phyloP scores from a whole-genome alignment of 1,140 invertebrate species.

The Calliopsis andreniformis region DNA sequence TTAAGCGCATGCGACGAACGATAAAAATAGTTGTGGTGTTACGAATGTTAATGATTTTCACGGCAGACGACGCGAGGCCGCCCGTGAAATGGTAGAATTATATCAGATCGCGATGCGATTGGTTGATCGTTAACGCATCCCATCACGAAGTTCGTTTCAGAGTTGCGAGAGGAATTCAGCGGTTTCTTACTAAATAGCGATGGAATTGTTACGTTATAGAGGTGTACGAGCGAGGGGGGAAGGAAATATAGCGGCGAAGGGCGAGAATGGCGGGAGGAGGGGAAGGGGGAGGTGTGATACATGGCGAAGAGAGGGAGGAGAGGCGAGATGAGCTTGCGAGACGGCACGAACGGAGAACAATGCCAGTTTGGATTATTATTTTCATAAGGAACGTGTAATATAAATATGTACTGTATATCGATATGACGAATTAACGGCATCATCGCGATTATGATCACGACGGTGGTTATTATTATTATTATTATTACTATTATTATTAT shows the following conservation, averaged over 20 bases:
- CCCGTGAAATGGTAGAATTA: slow-evolving; percentile 27
- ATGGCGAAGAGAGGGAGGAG: not conserved
- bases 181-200: slow-evolving; percentile 42
- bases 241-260: slow-evolving; percentile 30
- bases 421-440: slow-evolving; percentile 66
- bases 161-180: slow-evolving; percentile 4
- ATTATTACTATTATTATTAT: slow-evolving; percentile 71
- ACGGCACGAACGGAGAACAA: slow-evolving; percentile 59
- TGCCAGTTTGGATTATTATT: slow-evolving; percentile 70
- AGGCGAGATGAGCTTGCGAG: not conserved
- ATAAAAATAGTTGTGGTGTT: slow-evolving; percentile 3
- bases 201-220: slow-evolving; percentile 68
- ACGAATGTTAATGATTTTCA: slow-evolving; percentile 33
- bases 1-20: slow-evolving; percentile 12
- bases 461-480: slow-evolving; percentile 68
- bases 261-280: not conserved
- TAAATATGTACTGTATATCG: slow-evolving; percentile 67
- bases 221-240: slow-evolving; percentile 47
- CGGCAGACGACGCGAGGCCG: slow-evolving; percentile 1
- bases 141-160: slow-evolving; percentile 32
- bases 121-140: slow-evolving; percentile 25
- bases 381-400: slow-evolving; percentile 70
- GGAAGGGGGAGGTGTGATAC: slow-evolving; percentile 16
- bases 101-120: slow-evolving; percentile 34
- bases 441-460: slow-evolving; percentile 65